These are phyloP conservation scores for Propithecus deckenii DNA, from an alignment of 2,797 vertebrate species.

Conservation along the genomic window DNA sequence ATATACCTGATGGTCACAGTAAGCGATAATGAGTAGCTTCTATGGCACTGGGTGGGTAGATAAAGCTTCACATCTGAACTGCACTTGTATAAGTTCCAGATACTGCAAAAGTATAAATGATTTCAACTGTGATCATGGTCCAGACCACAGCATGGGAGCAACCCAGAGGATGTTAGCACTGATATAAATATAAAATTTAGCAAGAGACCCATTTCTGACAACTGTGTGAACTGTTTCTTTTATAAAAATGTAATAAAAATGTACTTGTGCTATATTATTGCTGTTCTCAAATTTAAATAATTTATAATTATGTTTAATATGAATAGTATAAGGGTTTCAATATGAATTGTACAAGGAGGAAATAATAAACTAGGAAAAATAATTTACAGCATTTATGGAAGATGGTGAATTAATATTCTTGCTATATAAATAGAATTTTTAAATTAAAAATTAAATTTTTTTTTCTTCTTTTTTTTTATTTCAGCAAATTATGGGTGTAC, in stretches of 20 bases:
- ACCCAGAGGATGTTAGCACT: neutral
- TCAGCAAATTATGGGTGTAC: too few species aligned
- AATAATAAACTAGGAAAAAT: neutral
- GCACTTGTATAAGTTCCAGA: slow-evolving; percentile 23
- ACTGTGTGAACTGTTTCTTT: neutral
- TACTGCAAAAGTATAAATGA: neutral
- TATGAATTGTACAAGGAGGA: neutral
- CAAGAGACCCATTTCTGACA: neutral
- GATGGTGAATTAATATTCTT: neutral
- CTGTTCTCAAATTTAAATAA: slow-evolving; percentile 9
- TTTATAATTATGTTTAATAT: slow-evolving; percentile 7
- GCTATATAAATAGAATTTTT: neutral
- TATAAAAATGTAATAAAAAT: neutral
- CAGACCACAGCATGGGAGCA: slow-evolving; percentile 21
- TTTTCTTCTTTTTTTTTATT: too few species aligned
- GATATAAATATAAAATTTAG: slow-evolving; percentile 50
- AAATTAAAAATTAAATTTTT: neutral
- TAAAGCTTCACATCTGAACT: slow-evolving; percentile 54
- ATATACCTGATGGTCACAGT: slow-evolving; percentile 60
- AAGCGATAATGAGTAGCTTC: slow-evolving; percentile 63
- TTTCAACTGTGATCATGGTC: slow-evolving; percentile 14
- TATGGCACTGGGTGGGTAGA: slow-evolving; percentile 46
- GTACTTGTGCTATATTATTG: neutral
- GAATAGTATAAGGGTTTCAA: neutral
- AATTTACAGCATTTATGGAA: neutral